Evolutionary conservation across 2,797 vertebrate species (phyloP), one percentile per base, ranked within the genome.

Genomic region (Eupleurogrammus muticus): DNA sequence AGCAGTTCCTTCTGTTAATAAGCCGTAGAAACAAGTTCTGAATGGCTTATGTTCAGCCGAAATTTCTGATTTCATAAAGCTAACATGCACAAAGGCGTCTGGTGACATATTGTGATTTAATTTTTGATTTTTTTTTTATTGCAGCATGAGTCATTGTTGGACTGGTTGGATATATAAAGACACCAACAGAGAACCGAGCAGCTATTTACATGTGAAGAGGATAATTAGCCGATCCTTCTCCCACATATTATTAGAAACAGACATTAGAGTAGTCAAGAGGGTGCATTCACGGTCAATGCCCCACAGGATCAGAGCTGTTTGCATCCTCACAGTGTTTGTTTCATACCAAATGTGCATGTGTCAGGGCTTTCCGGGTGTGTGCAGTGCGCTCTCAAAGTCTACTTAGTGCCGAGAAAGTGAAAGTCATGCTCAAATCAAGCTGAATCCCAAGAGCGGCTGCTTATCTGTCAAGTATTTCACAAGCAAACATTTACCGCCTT

Each of bases 171-270:
- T 79, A 70, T 59, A 72, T 60, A 20, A 67, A 88, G 73, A 86
- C 74, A 68, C 51, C 56, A 47, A 61, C 70, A 80, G 75, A 59
- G 49, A 56, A 51, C 70, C 4, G 11, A 67, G 80, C 77, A 74
- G 83, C 83, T 83, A 81, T 90, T 81, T 75, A 74, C 90, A 87
- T 69, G 77, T 84, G 83, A 90, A 83, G 84, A 80, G 88, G 83
- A 87, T 89, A 89, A 93, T 93, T 90, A 89, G 74, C 80, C 17
- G 48, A 24, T 50, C 66, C 56, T 81, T 84, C 83, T 84, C 87
- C 87, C 83, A 90, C 88, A 69, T 89, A 69, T 55, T 50, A 83
- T 82, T 76, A 44, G 40, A 42, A 36, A 16, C 16, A 16, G 40
- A 42, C 4, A 85, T 83, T 84, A 77, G 84, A 80, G 59, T 40